Evolutionary conservation across 2,113 vertebrate genomes (phyloP).

Genomic region (Bagarius yarrelli): DNA sequence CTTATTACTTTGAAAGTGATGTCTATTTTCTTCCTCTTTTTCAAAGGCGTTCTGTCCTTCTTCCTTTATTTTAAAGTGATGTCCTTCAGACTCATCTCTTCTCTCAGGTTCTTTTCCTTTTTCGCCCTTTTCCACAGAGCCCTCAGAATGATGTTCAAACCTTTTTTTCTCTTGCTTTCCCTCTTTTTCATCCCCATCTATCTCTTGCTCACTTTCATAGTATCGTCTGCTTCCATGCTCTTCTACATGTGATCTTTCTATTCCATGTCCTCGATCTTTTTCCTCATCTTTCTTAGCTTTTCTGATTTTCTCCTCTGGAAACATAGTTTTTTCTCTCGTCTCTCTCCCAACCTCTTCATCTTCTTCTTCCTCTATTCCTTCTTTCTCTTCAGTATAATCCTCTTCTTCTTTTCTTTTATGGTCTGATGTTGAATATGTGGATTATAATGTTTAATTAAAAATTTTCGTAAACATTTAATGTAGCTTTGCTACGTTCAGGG

Average conservation of each 20-base stretch:
- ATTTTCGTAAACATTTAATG: too few relatives aligned
- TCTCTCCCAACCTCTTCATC: neutral
- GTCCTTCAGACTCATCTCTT: neutral
- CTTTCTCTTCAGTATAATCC: neutral
- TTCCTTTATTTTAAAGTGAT: neutral
- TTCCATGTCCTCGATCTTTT: neutral
- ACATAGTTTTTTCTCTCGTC: neutral
- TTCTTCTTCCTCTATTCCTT: neutral
- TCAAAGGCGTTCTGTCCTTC: neutral
- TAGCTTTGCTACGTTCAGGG: neutral
- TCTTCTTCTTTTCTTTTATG: neutral
- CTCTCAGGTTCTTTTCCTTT: neutral
- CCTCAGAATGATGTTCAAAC: neutral
- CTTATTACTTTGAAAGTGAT: conserved; percentile 12
- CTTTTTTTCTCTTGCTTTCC: neutral
- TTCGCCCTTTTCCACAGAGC: neutral
- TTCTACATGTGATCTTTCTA: neutral
- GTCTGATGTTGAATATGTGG: conserved; percentile 2
- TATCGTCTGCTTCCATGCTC: neutral
- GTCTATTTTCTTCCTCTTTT: conserved; percentile 3
- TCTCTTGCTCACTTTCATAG: conserved; percentile 1
- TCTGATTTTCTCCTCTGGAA: neutral
- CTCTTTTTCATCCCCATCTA: too few relatives aligned
- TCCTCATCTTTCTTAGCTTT: neutral
- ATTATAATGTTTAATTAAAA: neutral